These are phyloP conservation scores for Theonella swinhoei DNA, from an alignment of 37 sponge, comb jelly and placozoan species.

Conservation along the genomic window DNA sequence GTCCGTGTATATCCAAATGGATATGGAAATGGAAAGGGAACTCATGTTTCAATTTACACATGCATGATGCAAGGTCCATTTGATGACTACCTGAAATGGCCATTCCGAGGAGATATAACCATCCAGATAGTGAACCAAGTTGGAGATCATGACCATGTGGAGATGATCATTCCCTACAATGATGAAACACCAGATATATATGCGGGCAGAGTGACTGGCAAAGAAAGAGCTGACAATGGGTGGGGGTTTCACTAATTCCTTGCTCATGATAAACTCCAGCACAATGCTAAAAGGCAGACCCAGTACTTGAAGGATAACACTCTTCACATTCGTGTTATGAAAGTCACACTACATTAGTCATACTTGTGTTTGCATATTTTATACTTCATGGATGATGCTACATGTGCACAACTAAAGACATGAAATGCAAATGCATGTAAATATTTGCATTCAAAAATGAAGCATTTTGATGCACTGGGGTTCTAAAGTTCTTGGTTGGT, in stretches of 20 bases:
- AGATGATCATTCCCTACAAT: not conserved
- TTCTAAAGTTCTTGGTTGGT: too few relatives aligned
- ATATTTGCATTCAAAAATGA: too few relatives aligned
- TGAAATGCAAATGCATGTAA: too few relatives aligned
- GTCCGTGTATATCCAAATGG: not conserved
- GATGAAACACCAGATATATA: not conserved
- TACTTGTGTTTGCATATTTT: not conserved
- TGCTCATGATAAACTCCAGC: not conserved
- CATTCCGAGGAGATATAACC: not conserved
- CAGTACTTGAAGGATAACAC: not conserved
- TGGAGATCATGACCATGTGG: not conserved
- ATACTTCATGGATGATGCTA: too few relatives aligned
- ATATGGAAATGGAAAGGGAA: not conserved
- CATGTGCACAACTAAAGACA: too few relatives aligned
- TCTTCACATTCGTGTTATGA: not conserved
- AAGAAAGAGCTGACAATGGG: not conserved
- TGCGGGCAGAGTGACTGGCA: not conserved
- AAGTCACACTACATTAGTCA: not conserved
- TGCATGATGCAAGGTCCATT: not conserved
- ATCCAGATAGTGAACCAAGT: not conserved
- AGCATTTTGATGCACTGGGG: too few relatives aligned
- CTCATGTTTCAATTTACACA: not conserved
- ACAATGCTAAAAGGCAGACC: not conserved
- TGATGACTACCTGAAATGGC: not conserved
- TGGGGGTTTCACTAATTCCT: not conserved